A percentile compares a stretch with the other conserved stretches of the same genome.
Evolutionary conservation across 2,888 invertebrate genomes (phyloP).

Genomic region (Phasia obesa): DNA sequence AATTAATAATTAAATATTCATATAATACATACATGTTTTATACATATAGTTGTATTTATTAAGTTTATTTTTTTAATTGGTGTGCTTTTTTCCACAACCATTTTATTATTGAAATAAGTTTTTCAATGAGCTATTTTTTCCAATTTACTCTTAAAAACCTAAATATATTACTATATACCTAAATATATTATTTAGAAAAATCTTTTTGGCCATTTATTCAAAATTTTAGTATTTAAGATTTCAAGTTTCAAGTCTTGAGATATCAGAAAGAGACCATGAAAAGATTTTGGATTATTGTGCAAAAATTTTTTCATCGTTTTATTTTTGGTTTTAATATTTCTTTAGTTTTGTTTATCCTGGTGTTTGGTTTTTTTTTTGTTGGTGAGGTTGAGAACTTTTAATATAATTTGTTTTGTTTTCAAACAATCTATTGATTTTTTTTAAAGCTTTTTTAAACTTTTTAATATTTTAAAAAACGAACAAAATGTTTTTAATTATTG

Average conservation of each 20-base stretch:
- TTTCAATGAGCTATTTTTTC: slow-evolving; percentile 28
- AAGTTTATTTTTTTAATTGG: slow-evolving; percentile 54
- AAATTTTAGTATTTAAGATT: slow-evolving; percentile 32
- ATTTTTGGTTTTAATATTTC: background rate
- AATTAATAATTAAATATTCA: too few species aligned
- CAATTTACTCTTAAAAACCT: background rate
- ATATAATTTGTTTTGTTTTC: too few species aligned
- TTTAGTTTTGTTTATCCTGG: slow-evolving; percentile 22
- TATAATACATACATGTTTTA: slow-evolving; percentile 2
- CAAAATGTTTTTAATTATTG: too few species aligned
- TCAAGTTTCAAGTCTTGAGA: background rate
- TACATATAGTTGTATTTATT: slow-evolving; percentile 7
- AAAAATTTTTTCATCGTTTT: slow-evolving; percentile 49
- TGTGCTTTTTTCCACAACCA: slow-evolving; percentile 79
- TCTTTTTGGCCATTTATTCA: slow-evolving; percentile 40
- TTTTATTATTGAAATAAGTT: slow-evolving; percentile 63
- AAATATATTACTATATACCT: too few species aligned
- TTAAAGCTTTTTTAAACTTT: background rate
- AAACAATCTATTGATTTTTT: too few species aligned
- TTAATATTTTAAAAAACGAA: background rate
- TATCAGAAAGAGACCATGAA: background rate
- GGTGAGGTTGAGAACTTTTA: slow-evolving; percentile 22
- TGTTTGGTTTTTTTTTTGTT: slow-evolving; percentile 20
- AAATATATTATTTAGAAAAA: background rate
- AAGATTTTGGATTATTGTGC: slow-evolving; percentile 23